Evolutionary conservation across 2,113 vertebrate genomes (phyloP), one percentile per base, ranked within the genome.

Genomic region (Spilogale gracilis): DNA sequence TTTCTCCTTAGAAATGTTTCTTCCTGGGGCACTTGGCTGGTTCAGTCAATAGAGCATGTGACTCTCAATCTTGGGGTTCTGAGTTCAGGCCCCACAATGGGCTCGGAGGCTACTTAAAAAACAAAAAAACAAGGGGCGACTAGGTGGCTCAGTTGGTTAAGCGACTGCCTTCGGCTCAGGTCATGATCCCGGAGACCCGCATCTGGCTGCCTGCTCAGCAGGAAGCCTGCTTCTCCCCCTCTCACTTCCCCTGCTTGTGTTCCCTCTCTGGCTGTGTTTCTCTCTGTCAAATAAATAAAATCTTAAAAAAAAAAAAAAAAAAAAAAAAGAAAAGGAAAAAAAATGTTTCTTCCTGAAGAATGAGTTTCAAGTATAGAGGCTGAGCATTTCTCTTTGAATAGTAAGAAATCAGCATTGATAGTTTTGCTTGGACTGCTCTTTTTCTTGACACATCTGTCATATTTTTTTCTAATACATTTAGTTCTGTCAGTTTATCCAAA

Each of bases 351-450:
- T 65, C 52, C 30, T 27, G 38, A 61, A 92, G 74, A 73, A 38
- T 65, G 48, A 79, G 32, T 91, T 93, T 65, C 74, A 30, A 58
- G 10, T 78, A 50, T 52, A 43, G 73, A 71, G 50, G 65, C 80
- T 78, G 65, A 84, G 30, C 20, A 65, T 96, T 91, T 95, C 89
- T 96, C 48, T 25, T n/a, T 93, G 71, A 82, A 79, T 60, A 83
- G 9, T 61, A 14, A 74, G 93, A 30, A 95, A 32, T 89, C 25
- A 50, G 12, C 20, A 58, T 25, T 84, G 54, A 61, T 89, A 5
- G 73, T 73, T 67, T 89, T 82, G 32, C 14, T 54, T 85, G 43
- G 48, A 23, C 27, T 65, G 13, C 43, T 73, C 38, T 78, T 83
- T 93, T 94, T 67, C 30, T 91, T 65, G 89, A 67, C 38, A 38